phyloP scores from a whole-genome alignment of 2,888 invertebrate genomes.

The Embidobia sp. region DNA sequence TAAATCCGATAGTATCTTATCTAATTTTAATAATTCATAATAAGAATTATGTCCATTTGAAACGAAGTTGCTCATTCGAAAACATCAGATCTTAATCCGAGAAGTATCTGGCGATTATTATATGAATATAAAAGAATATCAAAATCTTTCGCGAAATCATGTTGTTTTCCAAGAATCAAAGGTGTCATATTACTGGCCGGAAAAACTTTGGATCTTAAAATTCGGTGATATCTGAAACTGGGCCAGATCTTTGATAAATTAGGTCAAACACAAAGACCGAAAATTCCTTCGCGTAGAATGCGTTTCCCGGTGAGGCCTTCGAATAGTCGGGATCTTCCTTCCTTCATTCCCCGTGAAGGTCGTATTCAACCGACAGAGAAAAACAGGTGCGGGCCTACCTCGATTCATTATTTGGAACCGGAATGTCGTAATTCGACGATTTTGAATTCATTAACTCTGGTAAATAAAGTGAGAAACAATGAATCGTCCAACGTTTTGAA shows the following conservation, averaged over 20 bases:
- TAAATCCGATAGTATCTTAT: constrained; percentile 3
- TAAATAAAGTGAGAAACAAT: constrained; percentile 55
- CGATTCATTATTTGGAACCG: constrained; percentile 54
- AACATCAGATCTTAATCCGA: neutral
- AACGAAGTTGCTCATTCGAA: neutral
- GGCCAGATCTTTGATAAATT: constrained; percentile 36
- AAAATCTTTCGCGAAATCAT: too few species aligned
- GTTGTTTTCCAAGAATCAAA: too few species aligned
- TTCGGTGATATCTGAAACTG: neutral
- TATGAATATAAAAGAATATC: too few species aligned
- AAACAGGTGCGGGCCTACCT: constrained; percentile 45
- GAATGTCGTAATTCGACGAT: constrained; percentile 49
- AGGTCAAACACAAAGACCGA: constrained; percentile 35
- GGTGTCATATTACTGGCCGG: too few species aligned
- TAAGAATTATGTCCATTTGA: constrained; percentile 1
- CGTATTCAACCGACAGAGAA: constrained; percentile 18
- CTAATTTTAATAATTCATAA: constrained; percentile 30
- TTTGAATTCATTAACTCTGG: constrained; percentile 47
- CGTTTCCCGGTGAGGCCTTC: constrained; percentile 37
- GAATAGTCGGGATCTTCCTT: constrained; percentile 24
- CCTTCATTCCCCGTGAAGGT: constrained; percentile 29
- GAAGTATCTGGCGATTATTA: neutral
- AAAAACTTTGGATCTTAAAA: neutral
- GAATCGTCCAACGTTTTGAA: too few species aligned
- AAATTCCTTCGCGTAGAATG: constrained; percentile 15